Percentiles rank a stretch among this genome's conserved stretches.
Evolutionary conservation across 2,888 invertebrate species (phyloP).

Genomic region (Drosophila setosimentum): DNA sequence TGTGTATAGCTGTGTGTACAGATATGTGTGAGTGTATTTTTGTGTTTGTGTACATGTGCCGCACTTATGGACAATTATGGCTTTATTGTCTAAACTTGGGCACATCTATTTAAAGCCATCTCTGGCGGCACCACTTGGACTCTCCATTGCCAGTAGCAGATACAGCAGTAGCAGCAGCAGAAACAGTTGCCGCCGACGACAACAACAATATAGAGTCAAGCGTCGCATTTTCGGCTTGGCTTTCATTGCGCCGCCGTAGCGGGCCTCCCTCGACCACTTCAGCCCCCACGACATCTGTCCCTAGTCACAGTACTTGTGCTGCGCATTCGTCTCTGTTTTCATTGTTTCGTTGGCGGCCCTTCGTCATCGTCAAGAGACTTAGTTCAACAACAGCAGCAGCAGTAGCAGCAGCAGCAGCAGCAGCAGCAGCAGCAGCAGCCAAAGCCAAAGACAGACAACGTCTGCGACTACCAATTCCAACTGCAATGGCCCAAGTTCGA

Average conservation of each 20-base stretch:
- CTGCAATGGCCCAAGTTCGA: slow-evolving; percentile 21
- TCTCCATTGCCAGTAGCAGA: slow-evolving; percentile 19
- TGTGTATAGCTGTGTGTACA: background rate
- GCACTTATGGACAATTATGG: slow-evolving; percentile 79
- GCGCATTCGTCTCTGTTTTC: slow-evolving; percentile 31
- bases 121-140: slow-evolving; percentile 46
- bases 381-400: slow-evolving; percentile 8
- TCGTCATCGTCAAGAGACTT: slow-evolving; percentile 74
- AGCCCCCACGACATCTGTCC: background rate
- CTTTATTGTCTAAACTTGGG: slow-evolving; percentile 81
- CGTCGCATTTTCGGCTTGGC: slow-evolving; percentile 81
- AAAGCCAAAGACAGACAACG: slow-evolving; percentile 29
- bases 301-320: slow-evolving; percentile 44
- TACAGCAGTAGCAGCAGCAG: slow-evolving; percentile 2
- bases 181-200: slow-evolving; percentile 8
- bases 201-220: slow-evolving; percentile 54
- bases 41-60: slow-evolving; percentile 28
- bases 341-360: slow-evolving; percentile 81
- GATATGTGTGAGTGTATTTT: slow-evolving; percentile 17
- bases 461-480: slow-evolving; percentile 44
- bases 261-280: slow-evolving; percentile 32
- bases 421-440: slow-evolving; percentile 1
- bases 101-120: slow-evolving; percentile 80
- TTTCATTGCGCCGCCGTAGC: slow-evolving; percentile 79
- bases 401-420: no score